These are phyloP conservation scores for Gymnoscopelus microlampas DNA, from an alignment of 2,797 vertebrate genomes.

Conservation along the genomic window DNA sequence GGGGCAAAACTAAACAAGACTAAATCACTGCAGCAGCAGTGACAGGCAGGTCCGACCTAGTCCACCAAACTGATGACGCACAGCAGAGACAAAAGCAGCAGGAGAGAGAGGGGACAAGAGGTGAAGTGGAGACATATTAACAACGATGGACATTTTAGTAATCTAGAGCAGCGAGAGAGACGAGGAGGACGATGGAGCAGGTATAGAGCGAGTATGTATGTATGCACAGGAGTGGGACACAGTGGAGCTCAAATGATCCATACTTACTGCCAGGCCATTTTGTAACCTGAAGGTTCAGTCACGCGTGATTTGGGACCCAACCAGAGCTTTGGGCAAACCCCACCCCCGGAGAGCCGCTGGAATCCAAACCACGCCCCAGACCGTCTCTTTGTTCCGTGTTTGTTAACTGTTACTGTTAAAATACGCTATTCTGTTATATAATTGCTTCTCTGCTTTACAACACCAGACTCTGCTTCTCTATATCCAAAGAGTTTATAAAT, in stretches of 20 bases:
- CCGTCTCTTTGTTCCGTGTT: too few relatives aligned
- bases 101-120: slow-evolving; percentile 15
- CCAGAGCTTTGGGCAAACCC: too few relatives aligned
- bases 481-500: too few relatives aligned
- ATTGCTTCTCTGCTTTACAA: too few relatives aligned
- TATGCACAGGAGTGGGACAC: slow-evolving; percentile 44
- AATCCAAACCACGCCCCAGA: too few relatives aligned
- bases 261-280: slow-evolving; percentile 40
- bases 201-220: slow-evolving; percentile 28
- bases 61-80: slow-evolving; percentile 29
- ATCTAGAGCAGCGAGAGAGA: slow-evolving; percentile 1
- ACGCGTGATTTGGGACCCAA: background rate
- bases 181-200: slow-evolving; percentile 14
- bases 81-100: slow-evolving; percentile 4
- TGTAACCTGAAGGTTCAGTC: slow-evolving; percentile 24
- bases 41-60: background rate
- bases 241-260: slow-evolving; percentile 33
- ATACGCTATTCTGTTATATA: too few relatives aligned
- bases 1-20: background rate
- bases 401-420: too few relatives aligned
- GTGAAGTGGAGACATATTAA: slow-evolving; percentile 5
- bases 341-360: too few relatives aligned
- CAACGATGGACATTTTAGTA: background rate
- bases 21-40: background rate
- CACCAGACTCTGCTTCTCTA: too few relatives aligned